Evolutionary conservation across 2,113 vertebrate species (phyloP).

Genomic region (Pyrgilauda ruficollis): DNA sequence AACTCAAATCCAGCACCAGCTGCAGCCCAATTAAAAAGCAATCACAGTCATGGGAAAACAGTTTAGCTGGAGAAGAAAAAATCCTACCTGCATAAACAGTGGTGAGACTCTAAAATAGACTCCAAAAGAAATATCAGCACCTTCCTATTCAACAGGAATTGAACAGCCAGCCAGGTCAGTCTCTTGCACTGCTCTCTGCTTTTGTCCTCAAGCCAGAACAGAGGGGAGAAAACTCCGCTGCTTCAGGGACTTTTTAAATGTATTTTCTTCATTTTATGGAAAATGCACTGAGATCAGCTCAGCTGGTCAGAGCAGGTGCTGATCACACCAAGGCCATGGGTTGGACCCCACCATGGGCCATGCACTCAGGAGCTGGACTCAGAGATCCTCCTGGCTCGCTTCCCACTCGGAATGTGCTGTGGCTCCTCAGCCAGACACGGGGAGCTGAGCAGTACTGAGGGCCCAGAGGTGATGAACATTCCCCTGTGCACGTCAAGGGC

Average conservation of each 20-base stretch:
- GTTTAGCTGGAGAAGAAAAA: background rate
- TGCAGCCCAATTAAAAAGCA: slow-evolving; percentile 49
- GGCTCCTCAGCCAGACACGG: rapidly evolving
- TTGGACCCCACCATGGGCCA: rapidly evolving
- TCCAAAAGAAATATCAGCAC: background rate
- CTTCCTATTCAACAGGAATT: background rate
- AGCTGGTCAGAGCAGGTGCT: background rate
- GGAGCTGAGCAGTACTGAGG: rapidly evolving
- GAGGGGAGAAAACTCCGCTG: background rate
- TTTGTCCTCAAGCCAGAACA: background rate
- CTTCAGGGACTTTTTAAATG: background rate
- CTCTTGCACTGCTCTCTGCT: background rate
- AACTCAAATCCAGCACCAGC: slow-evolving; percentile 15
- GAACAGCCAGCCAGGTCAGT: background rate
- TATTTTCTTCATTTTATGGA: background rate
- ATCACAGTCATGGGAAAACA: background rate
- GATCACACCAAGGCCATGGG: rapidly evolving
- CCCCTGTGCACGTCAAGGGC: background rate
- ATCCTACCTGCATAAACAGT: background rate
- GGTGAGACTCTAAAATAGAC: background rate
- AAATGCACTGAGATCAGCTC: background rate
- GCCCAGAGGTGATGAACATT: rapidly evolving
- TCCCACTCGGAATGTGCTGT: background rate
- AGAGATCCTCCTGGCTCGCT: background rate
- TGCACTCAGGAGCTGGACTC: rapidly evolving